Base-by-base conservation (phyloP, 2,113 vertebrate species). In the Pangasianodon gigas region DNA sequence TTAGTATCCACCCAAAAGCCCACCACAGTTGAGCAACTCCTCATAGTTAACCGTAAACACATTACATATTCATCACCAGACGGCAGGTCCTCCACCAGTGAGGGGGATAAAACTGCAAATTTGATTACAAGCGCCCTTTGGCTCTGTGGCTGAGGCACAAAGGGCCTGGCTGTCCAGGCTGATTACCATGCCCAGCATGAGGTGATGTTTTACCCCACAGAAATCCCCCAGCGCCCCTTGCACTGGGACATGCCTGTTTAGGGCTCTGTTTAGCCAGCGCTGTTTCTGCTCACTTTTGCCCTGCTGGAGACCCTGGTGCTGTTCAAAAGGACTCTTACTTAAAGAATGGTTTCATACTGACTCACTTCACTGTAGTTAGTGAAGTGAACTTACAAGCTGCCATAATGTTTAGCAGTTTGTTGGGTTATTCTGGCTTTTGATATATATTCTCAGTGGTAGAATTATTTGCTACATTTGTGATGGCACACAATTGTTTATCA, bases 141-240 rank as follows among this genome's bases (percentile, higher is more conserved):
- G 97, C 98, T 98, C 97, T 96, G 96, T 96, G 97, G 97, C 96
- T 96, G 93, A 93, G 93, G 93, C 96, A 99, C 97, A 99, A 99
- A 97, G 96, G 97, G 94, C 96, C 93, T 95, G 96, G 97, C 97
- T 98, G 98, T 98, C 98, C 97, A 97, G 97, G 97, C 97, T 97
- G 97, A 98, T 99, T 99, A 98, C 97, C 98, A 98, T 98, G 98
- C 98, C 97, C 98, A 98, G 97, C 98, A 97, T 98, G 97, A 97
- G 97, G 97, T 96, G 91, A 97, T 96, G 91, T 92, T 89, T 90
- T 96, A 95, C 96, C 96, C 97, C 97, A 90, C 90, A 92, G 88
- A 91, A 92, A 91, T 87, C 85, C 93, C 92, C 87, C 87, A 92
- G 92, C 92, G 91, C 93, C 95, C 93, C 92, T 96, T 94, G 62